These are phyloP conservation scores for Lepidochitona cinerea DNA, from an alignment of 2,888 invertebrate genomes.

Conservation along the genomic window DNA sequence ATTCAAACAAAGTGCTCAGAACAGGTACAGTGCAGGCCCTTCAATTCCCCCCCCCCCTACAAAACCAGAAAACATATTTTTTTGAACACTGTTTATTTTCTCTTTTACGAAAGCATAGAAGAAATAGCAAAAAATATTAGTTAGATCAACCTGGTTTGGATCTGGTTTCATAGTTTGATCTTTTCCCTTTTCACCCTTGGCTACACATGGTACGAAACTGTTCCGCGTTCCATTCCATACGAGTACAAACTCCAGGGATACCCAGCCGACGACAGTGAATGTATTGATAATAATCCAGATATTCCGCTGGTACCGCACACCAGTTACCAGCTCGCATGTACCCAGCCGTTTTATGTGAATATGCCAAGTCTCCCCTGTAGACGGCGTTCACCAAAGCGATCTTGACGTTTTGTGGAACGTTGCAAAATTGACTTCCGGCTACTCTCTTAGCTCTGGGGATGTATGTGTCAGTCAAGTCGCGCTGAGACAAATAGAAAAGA, in stretches of 20 bases:
- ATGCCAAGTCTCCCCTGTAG: neutral
- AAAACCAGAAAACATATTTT: too few relatives aligned
- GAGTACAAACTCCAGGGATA: neutral
- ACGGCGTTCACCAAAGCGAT: conserved; percentile 1
- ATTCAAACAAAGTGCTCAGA: too few relatives aligned
- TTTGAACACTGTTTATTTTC: too few relatives aligned
- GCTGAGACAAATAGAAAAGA: neutral
- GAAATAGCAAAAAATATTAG: too few relatives aligned
- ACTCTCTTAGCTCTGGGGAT: neutral
- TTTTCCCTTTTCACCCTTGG: too few relatives aligned
- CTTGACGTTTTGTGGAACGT: neutral
- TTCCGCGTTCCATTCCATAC: neutral
- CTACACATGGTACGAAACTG: neutral
- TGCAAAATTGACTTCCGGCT: neutral
- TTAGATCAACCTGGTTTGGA: too few relatives aligned
- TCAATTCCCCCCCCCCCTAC: too few relatives aligned
- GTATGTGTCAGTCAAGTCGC: neutral
- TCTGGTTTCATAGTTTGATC: too few relatives aligned
- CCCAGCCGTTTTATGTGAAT: neutral
- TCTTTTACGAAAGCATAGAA: too few relatives aligned
- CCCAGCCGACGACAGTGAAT: neutral
- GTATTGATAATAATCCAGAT: neutral
- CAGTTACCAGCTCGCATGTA: neutral
- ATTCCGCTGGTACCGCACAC: neutral
- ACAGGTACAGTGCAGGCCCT: too few relatives aligned